Evolutionary conservation across 2,113 vertebrate species (phyloP).

Genomic region (Regulus satrapa): DNA sequence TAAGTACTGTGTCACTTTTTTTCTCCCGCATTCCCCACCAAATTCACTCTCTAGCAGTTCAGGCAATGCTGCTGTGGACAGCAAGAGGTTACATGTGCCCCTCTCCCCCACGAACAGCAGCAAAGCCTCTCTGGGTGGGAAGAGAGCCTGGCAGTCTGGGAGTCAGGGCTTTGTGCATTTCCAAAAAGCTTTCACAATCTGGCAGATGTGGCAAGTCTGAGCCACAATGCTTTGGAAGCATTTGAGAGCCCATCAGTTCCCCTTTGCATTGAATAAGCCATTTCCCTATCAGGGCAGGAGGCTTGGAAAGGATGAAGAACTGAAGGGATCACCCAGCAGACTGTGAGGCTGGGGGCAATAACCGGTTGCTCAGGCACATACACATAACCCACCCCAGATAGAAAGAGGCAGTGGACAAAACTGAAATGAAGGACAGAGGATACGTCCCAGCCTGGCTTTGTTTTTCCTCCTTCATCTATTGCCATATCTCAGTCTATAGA

Average conservation of each 20-base stretch:
- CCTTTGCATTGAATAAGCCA: fast-evolving
- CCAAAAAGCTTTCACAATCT: not conserved
- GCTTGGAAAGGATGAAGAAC: not conserved
- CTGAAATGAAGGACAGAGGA: not conserved
- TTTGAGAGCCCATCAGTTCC: not conserved
- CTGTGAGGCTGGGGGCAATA: not conserved
- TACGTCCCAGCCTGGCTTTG: not conserved
- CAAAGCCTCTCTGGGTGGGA: not conserved
- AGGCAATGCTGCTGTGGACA: not conserved
- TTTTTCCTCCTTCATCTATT: not conserved
- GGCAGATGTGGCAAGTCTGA: not conserved
- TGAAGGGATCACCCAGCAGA: not conserved
- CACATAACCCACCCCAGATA: too few species aligned
- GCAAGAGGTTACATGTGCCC: fast-evolving
- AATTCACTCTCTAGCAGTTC: not conserved
- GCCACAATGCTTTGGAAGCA: fast-evolving
- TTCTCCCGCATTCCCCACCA: not conserved
- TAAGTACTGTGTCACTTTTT: not conserved
- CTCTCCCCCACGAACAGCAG: not conserved
- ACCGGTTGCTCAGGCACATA: not conserved
- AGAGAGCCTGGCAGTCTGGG: not conserved
- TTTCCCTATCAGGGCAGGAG: not conserved
- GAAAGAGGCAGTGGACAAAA: not conserved
- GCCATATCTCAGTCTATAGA: not conserved
- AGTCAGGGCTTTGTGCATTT: not conserved